phyloP scores from a whole-genome alignment of 2,113 vertebrate species.

The Cochlearius cochlearius region DNA sequence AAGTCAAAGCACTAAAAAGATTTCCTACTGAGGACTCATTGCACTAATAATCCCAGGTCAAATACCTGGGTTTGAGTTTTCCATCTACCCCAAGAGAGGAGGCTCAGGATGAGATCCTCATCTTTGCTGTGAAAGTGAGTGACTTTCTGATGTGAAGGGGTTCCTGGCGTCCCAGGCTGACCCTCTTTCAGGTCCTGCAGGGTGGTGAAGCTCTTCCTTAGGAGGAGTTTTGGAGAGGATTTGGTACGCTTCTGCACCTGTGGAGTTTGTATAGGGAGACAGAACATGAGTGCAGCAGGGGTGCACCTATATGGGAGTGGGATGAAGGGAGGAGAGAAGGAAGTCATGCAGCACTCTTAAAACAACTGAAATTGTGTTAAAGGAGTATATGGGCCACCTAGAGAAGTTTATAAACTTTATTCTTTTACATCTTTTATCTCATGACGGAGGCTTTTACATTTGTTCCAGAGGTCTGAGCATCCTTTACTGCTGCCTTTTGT shows the following conservation, averaged over 20 bases:
- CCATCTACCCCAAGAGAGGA: constrained; percentile 68
- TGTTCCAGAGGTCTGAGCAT: neutral
- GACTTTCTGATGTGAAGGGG: constrained; percentile 58
- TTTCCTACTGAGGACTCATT: neutral
- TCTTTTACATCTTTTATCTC: neutral
- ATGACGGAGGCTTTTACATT: neutral
- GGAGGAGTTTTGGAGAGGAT: constrained; percentile 58
- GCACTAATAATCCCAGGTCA: neutral
- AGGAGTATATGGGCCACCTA: neutral
- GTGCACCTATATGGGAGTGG: neutral
- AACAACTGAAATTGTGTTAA: neutral
- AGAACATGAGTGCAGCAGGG: neutral
- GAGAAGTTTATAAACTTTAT: neutral
- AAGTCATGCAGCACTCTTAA: neutral
- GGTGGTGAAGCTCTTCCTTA: constrained; percentile 38
- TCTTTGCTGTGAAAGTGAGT: constrained; percentile 51
- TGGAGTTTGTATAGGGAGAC: neutral
- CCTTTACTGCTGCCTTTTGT: neutral
- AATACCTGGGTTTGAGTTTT: constrained; percentile 70
- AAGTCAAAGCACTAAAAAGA: neutral
- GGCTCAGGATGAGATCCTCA: constrained; percentile 65
- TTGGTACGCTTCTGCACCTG: constrained; percentile 71
- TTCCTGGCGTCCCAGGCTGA: constrained; percentile 59
- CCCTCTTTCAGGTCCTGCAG: constrained; percentile 50
- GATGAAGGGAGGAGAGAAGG: neutral